Evolutionary conservation across 2,888 invertebrate species (phyloP), one percentile per base, ranked within the genome.

Genomic region (Pyrrhia umbra): DNA sequence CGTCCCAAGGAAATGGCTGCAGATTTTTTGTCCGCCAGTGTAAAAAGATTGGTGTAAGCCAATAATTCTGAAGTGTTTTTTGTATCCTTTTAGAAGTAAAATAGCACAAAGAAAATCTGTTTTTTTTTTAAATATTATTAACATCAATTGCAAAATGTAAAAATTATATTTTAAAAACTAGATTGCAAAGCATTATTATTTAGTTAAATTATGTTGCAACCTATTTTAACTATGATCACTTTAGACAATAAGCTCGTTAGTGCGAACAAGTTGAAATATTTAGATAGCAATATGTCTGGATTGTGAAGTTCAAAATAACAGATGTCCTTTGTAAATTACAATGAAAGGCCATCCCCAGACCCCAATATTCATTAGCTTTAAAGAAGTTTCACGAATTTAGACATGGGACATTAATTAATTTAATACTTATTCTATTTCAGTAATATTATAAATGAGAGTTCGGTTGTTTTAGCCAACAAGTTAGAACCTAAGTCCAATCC

Each of bases 1-100:
- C 66, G 76, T 74, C 81, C 78, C 64, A 67, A 78, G 80, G 75
- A 82, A 85, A 81, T 64, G 59, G 58, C 21, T 64, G 74, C 68
- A 77, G 76, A 71, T 81, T 84, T 86, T 83, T 73, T 72, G 77
- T 70, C 37, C 46, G 20, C 50, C 46, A 34, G 34, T 70, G 45
- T 58, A 72, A 63, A 57, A 42, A 52, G 45, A 63, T 57, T 62
- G 49, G 50, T 55, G 21, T 37, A 55, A 50, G 66, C 57, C 61
- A 77, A 76, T 68, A n/a, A n/a, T 56, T 59, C 42, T 34, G 20
- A 15, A 21, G 52, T 2, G 46, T 62, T 60, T 71, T 72, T 75
- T 75, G 40, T 75, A 57, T 58, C 59, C 49, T 49, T 68, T 68
- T 47, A 47, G 23, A 46, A 43, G 55, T 56, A 47, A 51, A 50